These are phyloP conservation scores for Eudyptes chrysolophus DNA, from an alignment of 2,113 vertebrate species.

Conservation along the genomic window DNA sequence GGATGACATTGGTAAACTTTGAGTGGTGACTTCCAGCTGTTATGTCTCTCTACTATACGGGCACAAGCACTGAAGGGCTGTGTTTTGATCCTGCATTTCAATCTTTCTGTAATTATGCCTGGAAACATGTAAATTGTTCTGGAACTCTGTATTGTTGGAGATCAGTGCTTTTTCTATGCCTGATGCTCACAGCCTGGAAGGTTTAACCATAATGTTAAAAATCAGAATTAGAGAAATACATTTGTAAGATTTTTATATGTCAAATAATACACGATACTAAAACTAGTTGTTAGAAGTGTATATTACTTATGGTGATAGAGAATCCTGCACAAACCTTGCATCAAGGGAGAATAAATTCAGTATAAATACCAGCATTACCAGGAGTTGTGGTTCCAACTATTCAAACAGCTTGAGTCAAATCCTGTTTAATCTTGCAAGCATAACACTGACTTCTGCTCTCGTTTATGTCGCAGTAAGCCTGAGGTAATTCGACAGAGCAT, in stretches of 20 bases:
- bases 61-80: background rate
- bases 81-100: background rate
- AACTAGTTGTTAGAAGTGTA: background rate
- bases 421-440: background rate
- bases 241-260: background rate
- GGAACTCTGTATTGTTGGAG: background rate
- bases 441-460: background rate
- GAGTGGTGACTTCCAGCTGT: background rate
- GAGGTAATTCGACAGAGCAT: background rate
- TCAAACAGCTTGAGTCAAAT: background rate
- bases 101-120: background rate
- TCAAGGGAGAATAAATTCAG: background rate
- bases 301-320: background rate
- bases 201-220: background rate
- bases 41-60: fast-evolving
- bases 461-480: background rate
- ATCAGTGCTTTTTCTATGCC: background rate
- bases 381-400: background rate
- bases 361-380: background rate
- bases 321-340: background rate
- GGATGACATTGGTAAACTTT: background rate
- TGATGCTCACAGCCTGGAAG: background rate
- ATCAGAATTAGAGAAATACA: background rate
- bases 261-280: background rate
- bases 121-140: background rate